These are phyloP conservation scores for Lordiphosa andalusiaca DNA, from an alignment of 2,888 invertebrate genomes.

Conservation along the genomic window DNA sequence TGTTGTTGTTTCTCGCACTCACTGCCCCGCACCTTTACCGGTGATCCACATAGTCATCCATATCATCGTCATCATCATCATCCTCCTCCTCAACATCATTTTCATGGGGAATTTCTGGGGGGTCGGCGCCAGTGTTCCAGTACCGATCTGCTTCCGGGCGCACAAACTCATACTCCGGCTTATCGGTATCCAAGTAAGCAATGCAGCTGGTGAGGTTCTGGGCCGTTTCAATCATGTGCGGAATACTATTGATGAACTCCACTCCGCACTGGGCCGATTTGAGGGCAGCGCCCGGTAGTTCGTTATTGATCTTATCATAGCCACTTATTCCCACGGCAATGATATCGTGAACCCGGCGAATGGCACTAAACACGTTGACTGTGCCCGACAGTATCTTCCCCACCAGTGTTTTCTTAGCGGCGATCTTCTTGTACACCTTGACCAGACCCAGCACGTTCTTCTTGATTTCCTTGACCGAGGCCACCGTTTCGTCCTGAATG, in stretches of 20 bases:
- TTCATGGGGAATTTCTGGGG: conserved; percentile 47
- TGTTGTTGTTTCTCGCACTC: not conserved
- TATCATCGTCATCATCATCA: conserved; percentile 22
- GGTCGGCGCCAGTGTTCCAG: conserved; percentile 53
- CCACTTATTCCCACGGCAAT: conserved; percentile 57
- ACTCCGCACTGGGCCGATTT: conserved; percentile 46
- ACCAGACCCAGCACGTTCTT: conserved; percentile 56
- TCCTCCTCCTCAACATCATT: conserved; percentile 29
- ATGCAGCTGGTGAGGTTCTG: conserved; percentile 67
- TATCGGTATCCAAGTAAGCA: conserved; percentile 47
- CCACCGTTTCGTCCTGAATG: conserved; percentile 63
- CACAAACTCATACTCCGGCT: conserved; percentile 56
- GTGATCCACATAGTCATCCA: conserved; percentile 55
- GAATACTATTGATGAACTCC: conserved; percentile 54
- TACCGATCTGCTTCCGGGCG: conserved; percentile 64
- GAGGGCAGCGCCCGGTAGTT: conserved; percentile 57
- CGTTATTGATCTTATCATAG: conserved; percentile 47
- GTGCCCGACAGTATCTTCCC: conserved; percentile 68
- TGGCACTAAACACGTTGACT: conserved; percentile 60
- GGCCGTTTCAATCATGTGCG: conserved; percentile 60
- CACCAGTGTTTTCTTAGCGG: conserved; percentile 58
- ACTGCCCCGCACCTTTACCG: conserved; percentile 25
- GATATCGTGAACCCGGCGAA: conserved; percentile 53
- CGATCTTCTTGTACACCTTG: conserved; percentile 69
- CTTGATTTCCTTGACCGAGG: conserved; percentile 59